These are phyloP conservation scores for Podabrus alpinus DNA, from an alignment of 2,888 invertebrate genomes.

Conservation along the genomic window DNA sequence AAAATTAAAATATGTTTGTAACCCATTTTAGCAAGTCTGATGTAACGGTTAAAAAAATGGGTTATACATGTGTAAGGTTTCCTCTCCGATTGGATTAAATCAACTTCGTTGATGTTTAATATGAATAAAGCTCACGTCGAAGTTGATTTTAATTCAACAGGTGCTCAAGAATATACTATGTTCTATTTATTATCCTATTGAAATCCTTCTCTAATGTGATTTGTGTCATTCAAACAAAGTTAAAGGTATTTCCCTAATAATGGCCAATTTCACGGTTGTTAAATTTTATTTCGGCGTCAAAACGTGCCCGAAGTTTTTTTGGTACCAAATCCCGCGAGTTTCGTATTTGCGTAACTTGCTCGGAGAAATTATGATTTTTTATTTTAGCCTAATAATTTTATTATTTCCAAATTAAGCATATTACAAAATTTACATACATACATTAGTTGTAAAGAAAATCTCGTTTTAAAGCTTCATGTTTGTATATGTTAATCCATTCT, in stretches of 20 bases:
- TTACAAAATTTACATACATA: constrained; percentile 27
- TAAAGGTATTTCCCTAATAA: not conserved
- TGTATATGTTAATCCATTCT: constrained; percentile 39
- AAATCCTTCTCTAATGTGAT: not conserved
- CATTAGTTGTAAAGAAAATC: constrained; percentile 30
- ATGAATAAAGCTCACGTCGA: constrained; percentile 1
- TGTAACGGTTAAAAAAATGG: not conserved
- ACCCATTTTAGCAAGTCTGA: not conserved
- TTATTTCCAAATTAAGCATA: constrained; percentile 1
- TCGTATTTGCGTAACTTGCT: not conserved
- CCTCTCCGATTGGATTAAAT: not conserved
- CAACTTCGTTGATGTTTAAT: not conserved
- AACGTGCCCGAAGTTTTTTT: not conserved
- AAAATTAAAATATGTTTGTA: not conserved
- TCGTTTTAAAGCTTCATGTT: constrained; percentile 29
- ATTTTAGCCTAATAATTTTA: not conserved
- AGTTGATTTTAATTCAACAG: constrained; percentile 4
- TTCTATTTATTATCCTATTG: not conserved
- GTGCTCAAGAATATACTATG: constrained; percentile 1
- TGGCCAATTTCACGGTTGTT: not conserved
- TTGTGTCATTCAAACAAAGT: not conserved
- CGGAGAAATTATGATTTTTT: not conserved
- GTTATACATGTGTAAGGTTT: not conserved
- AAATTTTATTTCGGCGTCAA: not conserved
- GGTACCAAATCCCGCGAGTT: not conserved